These are phyloP conservation scores for Zoanthus solanderi DNA, from an alignment of 92 coral and sea anemone species.

Conservation along the genomic window DNA sequence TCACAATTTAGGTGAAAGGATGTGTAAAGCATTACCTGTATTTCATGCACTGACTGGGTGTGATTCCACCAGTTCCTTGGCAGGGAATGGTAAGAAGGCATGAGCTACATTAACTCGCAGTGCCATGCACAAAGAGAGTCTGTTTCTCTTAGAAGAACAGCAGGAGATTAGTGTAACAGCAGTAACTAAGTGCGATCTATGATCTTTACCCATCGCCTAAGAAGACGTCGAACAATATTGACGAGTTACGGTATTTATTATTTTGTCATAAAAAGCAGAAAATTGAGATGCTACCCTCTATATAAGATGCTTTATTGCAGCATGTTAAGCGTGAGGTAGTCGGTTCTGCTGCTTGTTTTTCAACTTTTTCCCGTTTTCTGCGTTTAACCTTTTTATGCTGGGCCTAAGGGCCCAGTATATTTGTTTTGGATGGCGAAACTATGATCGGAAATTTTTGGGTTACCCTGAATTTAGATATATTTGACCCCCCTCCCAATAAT, in stretches of 20 bases:
- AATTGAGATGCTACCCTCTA: slow-evolving; percentile 1
- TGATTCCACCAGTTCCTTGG: slow-evolving; percentile 10
- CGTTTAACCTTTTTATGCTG: not conserved
- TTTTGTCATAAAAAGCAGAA: not conserved
- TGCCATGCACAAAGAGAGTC: slow-evolving; percentile 2
- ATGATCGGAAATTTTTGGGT: not conserved
- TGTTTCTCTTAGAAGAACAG: not conserved
- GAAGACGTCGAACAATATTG: no score
- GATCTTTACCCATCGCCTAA: not conserved
- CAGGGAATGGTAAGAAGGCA: slow-evolving; percentile 9
- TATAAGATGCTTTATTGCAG: not conserved
- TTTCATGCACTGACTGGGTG: slow-evolving; percentile 13
- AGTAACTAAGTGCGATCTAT: slow-evolving; percentile 4
- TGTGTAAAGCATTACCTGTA: slow-evolving; percentile 8
- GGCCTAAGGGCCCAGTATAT: no score
- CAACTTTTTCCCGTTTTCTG: not conserved
- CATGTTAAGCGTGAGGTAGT: not conserved
- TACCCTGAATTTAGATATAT: not conserved
- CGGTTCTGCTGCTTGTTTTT: no score
- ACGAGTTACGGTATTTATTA: not conserved
- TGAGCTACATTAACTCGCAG: slow-evolving; percentile 10
- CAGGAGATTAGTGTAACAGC: not conserved
- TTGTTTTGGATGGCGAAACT: no score
- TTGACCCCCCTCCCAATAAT: not conserved
- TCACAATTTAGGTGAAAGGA: slow-evolving; percentile 1